phyloP scores from a whole-genome alignment of 2,888 invertebrate species.

The Andrena hattorfiana region DNA sequence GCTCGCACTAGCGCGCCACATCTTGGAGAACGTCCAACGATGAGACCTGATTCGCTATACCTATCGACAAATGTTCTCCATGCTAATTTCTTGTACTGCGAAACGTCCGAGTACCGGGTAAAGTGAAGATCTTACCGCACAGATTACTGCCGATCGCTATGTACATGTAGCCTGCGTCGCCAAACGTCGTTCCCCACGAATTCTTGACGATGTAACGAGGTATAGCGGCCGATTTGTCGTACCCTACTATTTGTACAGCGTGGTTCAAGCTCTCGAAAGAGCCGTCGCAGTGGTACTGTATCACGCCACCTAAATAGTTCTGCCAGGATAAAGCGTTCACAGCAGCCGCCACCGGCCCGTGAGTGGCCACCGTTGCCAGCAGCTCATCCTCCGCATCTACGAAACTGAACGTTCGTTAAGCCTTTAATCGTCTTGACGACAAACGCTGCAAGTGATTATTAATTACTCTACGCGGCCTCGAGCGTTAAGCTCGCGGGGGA shows the following conservation, averaged over 20 bases:
- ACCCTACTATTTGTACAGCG: slow-evolving; percentile 94
- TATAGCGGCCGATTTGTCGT: slow-evolving; percentile 89
- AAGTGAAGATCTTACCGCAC: slow-evolving; percentile 87
- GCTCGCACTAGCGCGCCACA: neutral
- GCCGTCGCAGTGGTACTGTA: slow-evolving; percentile 92
- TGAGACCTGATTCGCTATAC: slow-evolving; percentile 90
- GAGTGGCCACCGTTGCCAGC: slow-evolving; percentile 87
- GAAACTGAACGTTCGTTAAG: slow-evolving; percentile 85
- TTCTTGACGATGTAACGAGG: slow-evolving; percentile 94
- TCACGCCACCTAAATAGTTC: slow-evolving; percentile 93
- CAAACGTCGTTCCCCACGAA: slow-evolving; percentile 93
- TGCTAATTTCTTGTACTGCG: neutral
- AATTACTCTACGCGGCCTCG: neutral
- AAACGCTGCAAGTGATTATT: slow-evolving; percentile 14
- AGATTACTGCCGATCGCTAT: slow-evolving; percentile 91
- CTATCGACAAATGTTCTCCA: slow-evolving; percentile 70
- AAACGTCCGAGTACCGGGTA: neutral
- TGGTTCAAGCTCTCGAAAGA: slow-evolving; percentile 89
- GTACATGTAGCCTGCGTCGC: slow-evolving; percentile 91
- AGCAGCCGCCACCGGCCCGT: slow-evolving; percentile 92
- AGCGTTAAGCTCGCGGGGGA: neutral
- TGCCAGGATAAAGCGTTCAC: slow-evolving; percentile 95
- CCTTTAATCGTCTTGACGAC: slow-evolving; percentile 51
- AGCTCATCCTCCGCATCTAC: slow-evolving; percentile 89
- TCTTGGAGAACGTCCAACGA: slow-evolving; percentile 85